These are phyloP conservation scores for Reinhardtius hippoglossoides DNA, from an alignment of 2,113 vertebrate species.

Conservation along the genomic window DNA sequence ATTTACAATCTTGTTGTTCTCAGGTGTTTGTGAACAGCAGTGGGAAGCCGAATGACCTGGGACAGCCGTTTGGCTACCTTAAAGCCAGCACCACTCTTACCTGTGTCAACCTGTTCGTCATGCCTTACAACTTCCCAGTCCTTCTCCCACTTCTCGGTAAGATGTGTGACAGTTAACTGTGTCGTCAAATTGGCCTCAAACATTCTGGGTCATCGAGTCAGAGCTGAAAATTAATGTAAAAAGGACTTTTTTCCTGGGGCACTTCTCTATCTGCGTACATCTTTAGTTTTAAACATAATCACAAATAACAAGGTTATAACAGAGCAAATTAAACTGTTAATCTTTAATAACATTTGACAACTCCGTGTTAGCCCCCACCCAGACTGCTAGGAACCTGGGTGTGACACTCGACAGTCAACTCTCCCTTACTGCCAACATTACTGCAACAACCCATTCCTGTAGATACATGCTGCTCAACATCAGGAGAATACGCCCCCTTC, in stretches of 20 bases:
- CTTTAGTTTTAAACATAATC: background rate
- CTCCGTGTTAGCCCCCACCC: too few relatives aligned
- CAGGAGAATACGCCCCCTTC: too few relatives aligned
- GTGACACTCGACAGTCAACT: too few relatives aligned
- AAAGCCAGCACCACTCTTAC: conserved; percentile 97
- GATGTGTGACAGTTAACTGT: conserved; percentile 7
- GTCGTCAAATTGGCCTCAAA: conserved; percentile 1
- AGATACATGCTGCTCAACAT: too few relatives aligned
- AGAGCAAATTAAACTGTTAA: too few relatives aligned
- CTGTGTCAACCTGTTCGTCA: conserved; percentile 98
- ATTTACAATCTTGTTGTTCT: conserved; percentile 1
- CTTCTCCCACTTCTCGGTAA: conserved; percentile 95
- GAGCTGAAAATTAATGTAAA: conserved; percentile 27
- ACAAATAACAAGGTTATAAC: background rate
- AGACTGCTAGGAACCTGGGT: too few relatives aligned
- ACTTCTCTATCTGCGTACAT: conserved; percentile 8
- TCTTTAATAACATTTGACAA: too few relatives aligned
- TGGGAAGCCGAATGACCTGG: conserved; percentile 93
- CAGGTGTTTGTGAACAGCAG: conserved; percentile 97
- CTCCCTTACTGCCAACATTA: too few relatives aligned
- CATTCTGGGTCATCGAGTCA: conserved; percentile 35
- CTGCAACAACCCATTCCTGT: too few relatives aligned
- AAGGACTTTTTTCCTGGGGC: conserved; percentile 18
- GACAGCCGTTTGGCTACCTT: conserved; percentile 96
- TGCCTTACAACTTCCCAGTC: conserved; percentile 98